Evolutionary conservation across 2,888 invertebrate species (phyloP).

Genomic region (Pecten maximus): DNA sequence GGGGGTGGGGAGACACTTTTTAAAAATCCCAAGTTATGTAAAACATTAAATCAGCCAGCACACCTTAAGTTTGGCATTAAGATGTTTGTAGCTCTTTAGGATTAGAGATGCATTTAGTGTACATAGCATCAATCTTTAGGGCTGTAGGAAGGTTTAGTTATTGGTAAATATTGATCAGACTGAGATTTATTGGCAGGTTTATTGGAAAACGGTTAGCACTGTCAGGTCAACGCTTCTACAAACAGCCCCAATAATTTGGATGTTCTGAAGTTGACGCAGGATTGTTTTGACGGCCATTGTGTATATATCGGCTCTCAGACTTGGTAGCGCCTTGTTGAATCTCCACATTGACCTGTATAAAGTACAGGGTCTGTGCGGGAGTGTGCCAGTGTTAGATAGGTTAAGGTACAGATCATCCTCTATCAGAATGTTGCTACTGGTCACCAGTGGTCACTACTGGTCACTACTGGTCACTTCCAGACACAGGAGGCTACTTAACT

Average conservation of each 20-base stretch:
- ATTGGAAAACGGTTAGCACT: slow-evolving; percentile 16
- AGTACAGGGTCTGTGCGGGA: background rate
- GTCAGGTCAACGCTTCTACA: background rate
- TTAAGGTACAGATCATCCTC: background rate
- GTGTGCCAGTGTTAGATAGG: background rate
- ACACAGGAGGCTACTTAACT: no score
- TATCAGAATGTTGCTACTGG: background rate
- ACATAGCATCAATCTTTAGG: background rate
- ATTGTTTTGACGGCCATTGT: slow-evolving; percentile 35
- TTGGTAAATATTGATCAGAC: slow-evolving; percentile 6
- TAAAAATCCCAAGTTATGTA: no score
- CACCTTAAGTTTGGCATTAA: no score
- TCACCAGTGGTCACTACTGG: background rate
- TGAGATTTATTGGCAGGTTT: slow-evolving; percentile 7
- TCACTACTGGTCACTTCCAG: background rate
- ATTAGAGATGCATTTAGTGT: background rate
- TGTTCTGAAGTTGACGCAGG: background rate
- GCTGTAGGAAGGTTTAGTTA: background rate
- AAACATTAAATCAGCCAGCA: no score
- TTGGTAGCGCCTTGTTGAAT: slow-evolving; percentile 12
- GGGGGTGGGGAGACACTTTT: no score
- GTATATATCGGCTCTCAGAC: background rate
- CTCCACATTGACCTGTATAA: background rate
- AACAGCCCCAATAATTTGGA: slow-evolving; percentile 35
- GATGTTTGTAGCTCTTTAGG: background rate